Conservation (phyloP, 2,113 vertebrate genomes). For the Xiphophorus couchianus region DNA sequence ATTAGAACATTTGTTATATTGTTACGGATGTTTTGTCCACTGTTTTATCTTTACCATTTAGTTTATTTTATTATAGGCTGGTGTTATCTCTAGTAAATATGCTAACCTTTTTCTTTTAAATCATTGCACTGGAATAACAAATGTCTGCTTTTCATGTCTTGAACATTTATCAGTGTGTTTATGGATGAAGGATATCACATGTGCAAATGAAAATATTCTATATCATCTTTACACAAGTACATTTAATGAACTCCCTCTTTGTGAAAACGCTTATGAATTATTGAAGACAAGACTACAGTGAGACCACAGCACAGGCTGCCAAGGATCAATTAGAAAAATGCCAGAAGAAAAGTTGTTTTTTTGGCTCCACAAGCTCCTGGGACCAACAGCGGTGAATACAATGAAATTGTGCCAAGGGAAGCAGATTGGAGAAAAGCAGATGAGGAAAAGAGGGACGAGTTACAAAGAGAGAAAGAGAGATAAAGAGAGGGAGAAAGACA, state of each 20-base stretch:
- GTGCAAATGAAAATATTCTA: constrained; percentile 14
- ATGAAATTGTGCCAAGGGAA: constrained; percentile 45
- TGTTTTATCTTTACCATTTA: background rate
- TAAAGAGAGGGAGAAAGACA: constrained; percentile 21
- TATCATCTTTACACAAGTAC: constrained; percentile 21
- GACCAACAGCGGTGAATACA: constrained; percentile 55
- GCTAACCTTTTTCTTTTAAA: background rate
- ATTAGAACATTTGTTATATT: background rate
- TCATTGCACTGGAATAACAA: background rate
- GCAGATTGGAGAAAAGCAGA: constrained; percentile 41
- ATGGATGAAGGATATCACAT: constrained; percentile 24
- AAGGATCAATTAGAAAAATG: constrained; percentile 75
- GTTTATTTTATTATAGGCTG: background rate
- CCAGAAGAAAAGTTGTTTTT: constrained; percentile 62
- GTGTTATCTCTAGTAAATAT: background rate
- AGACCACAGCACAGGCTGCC: constrained; percentile 34
- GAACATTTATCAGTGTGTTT: constrained; percentile 2
- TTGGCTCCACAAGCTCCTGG: constrained; percentile 49
- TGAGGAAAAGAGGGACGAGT: constrained; percentile 30
- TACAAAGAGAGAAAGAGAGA: constrained; percentile 14
- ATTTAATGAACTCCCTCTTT: constrained; percentile 24
- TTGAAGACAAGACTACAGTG: constrained; percentile 53
- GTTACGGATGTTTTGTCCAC: background rate
- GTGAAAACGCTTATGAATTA: constrained; percentile 63
- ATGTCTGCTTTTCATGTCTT: constrained; percentile 3